Base-by-base conservation (phyloP, 2,888 invertebrate genomes). In the Drosophila merina region DNA sequence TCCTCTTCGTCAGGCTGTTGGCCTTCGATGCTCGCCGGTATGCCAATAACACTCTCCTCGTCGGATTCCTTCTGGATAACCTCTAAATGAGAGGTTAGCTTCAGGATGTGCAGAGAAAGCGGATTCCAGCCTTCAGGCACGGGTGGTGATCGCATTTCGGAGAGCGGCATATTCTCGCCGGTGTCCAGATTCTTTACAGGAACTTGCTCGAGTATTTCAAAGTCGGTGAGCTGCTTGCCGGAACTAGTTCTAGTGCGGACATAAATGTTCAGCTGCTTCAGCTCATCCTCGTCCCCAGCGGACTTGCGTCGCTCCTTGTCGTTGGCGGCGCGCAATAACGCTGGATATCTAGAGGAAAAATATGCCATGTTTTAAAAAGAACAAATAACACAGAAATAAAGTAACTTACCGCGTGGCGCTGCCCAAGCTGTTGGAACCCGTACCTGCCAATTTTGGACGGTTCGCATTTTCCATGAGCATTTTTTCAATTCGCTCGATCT, bases 191-290 rank as follows among this genome's bases (percentile, higher is more conserved):
- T 96, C 89, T 96, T 93, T 52, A 96, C 96, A 74, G 96, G 96
- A 88, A 97, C 96, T 93, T 97, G 97, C 91, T 97, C 97, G 72
- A 98, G 93, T 79, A 98, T 98, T 94, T 98, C 97, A 93, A 96
- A 94, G 92, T 98, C 98, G 7, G 96, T 95, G 62, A 98, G 93
- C 79, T 95, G 95, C 89, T 97, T 96, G 4, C 97, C 97, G 47
- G 97, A 97, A 88, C 96, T 96, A 50, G 97, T 96, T 80, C 97
- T 94, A 40, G 96, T 96, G 77, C 96, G 93, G 28, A 96, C 95
- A 86, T 94, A 95, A 92, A 96, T 94, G 84, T 94, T 94, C 81
- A 94, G 91, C 86, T 94, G 95, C 80, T 94, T 94, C 4, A 95
- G 92, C 84, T 94, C 93, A 84, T 95, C 95, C 89, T 96, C 96